Base-by-base conservation (phyloP, 2,797 vertebrate genomes). In the Cirrhinus mrigala region DNA sequence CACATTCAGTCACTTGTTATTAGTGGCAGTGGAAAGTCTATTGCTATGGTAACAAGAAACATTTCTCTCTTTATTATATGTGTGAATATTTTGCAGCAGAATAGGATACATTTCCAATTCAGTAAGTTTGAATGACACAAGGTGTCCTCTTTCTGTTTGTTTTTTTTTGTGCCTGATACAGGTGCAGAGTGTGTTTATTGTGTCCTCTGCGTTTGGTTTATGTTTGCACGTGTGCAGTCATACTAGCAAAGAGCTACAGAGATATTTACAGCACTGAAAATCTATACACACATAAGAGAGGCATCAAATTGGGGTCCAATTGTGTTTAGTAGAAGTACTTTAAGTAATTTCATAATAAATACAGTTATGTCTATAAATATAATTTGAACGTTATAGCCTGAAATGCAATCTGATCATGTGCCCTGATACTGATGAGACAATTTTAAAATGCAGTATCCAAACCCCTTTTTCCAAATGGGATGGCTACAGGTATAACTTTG, bases 231-330 rank as follows among this genome's bases (percentile, higher is more conserved):
- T 82, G 71, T 78, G 73, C 60, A 40, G 71, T 27, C 84, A 62
- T 76, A 75, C 77, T 86, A 73, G 69, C n/a, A 86, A 62, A 69
- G 69, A 74, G 20, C n/a, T 66, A 80, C 75, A 20, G 66, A 69
- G 37, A 69, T 64, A 40, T 85, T 85, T 83, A 74, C 78, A 50
- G 82, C 78, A 73, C 66, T 84, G 27, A 56, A 18, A 37, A 56
- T 18, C 50, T 16, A 75, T 27, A 54, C 3, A 75, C 48, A 52
- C 24, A 27, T 9, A 37, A 29, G 29, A 5, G 18, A 69, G 12
- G 48, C 9, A 81, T 56, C 11, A 4, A 18, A 56, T 40, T 16
- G 16, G 5, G 15, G n/a, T 58, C 20, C 29, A 40, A 20, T 56
- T 58, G 33, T 58, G 33, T 58, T 16, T 5, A 56, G 3, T 44